Evolutionary conservation across 23 tunicate genomes (phyloP).

Genomic region (Aplidium turbinatum): DNA sequence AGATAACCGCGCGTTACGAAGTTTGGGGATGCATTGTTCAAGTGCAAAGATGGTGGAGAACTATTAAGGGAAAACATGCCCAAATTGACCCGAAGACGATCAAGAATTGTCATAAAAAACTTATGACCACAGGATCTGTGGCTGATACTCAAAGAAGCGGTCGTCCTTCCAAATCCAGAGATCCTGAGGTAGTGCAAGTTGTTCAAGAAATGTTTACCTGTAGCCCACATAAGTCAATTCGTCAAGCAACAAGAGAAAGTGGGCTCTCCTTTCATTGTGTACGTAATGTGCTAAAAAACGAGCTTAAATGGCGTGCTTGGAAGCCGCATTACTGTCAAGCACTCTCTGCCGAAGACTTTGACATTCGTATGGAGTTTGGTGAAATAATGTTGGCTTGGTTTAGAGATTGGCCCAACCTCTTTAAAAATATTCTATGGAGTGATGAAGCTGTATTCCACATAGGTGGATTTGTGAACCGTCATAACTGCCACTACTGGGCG

Average conservation of each 20-base stretch:
- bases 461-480: too few relatives aligned
- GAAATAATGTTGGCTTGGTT: too few relatives aligned
- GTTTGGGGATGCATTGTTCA: too few relatives aligned
- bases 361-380: too few relatives aligned
- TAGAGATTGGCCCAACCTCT: too few relatives aligned
- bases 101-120: constrained; percentile 14
- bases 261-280: constrained; percentile 10
- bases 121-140: constrained; percentile 17
- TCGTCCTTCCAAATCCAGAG: constrained; percentile 21
- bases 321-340: constrained; percentile 1
- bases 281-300: constrained; percentile 4
- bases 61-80: background rate
- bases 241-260: constrained; percentile 1
- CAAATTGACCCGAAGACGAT: constrained; percentile 12
- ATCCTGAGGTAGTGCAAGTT: constrained; percentile 17
- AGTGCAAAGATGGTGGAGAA: background rate
- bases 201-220: constrained; percentile 22
- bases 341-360: background rate
- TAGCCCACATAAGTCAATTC: constrained; percentile 15
- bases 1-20: too few relatives aligned
- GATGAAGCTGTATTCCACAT: too few relatives aligned
- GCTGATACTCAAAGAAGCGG: constrained; percentile 21
- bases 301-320: too few relatives aligned
- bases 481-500: too few relatives aligned
- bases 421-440: too few relatives aligned